Conservation (phyloP, 2,797 vertebrate species). For the Neosilurus hyrtlii region DNA sequence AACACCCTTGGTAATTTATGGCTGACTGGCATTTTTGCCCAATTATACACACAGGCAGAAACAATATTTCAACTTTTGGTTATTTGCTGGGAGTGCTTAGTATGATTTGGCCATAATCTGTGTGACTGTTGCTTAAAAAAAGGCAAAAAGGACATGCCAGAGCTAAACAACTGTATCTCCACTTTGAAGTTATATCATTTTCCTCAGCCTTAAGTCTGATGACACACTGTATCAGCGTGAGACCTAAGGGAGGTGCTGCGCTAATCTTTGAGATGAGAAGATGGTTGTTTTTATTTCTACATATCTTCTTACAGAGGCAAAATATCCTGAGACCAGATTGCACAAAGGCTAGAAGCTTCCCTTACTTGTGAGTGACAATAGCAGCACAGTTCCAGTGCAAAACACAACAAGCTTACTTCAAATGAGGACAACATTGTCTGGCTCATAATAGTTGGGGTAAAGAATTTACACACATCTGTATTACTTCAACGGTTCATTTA, state of each 20-base stretch:
- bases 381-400: background rate
- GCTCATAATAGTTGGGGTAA: background rate
- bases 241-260: background rate
- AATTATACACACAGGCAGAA: background rate
- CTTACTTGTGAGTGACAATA: background rate
- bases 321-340: background rate
- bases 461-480: constrained; percentile 6
- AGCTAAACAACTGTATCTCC: background rate
- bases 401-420: background rate
- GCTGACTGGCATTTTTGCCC: background rate
- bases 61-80: background rate
- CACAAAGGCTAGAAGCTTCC: background rate
- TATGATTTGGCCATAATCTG: background rate
- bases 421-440: background rate
- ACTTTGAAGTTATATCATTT: background rate
- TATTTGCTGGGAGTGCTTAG: background rate
- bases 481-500: constrained; percentile 2
- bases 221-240: background rate
- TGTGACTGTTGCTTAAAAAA: background rate
- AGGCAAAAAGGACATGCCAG: background rate
- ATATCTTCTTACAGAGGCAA: background rate
- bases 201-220: background rate
- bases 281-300: too few species aligned
- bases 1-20: background rate
- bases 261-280: background rate